These are phyloP conservation scores for Myotis myotis DNA, from an alignment of 2,797 vertebrate genomes.

Conservation along the genomic window DNA sequence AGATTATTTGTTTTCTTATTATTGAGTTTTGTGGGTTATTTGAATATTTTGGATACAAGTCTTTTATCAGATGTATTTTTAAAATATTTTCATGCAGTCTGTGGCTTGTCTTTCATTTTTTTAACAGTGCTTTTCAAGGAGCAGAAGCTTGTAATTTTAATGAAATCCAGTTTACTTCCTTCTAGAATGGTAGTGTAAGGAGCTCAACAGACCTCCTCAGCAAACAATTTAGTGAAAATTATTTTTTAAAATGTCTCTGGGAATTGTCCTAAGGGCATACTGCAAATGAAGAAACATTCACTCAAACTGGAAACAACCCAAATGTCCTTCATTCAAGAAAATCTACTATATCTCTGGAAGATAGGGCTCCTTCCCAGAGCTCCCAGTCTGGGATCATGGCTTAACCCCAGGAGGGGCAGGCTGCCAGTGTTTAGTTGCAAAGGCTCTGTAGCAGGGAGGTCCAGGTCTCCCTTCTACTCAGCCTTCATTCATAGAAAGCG, in stretches of 20 bases:
- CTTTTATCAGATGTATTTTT: background rate
- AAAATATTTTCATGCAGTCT: background rate
- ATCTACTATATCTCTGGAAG: background rate
- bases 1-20: background rate
- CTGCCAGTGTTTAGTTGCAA: background rate
- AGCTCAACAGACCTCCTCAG: background rate
- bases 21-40: background rate
- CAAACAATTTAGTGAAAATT: conserved; percentile 6
- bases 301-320: background rate
- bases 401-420: background rate
- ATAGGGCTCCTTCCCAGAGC: background rate
- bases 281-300: conserved; percentile 9
- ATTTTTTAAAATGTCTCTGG: background rate
- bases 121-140: conserved; percentile 23
- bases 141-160: background rate
- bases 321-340: conserved; percentile 13
- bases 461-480: background rate
- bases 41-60: background rate
- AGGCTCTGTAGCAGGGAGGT: background rate
- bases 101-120: conserved; percentile 27
- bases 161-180: conserved; percentile 26
- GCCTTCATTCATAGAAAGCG: background rate
- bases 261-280: background rate
- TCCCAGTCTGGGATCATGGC: background rate
- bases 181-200: background rate